phyloP scores from a whole-genome alignment of 2,888 invertebrate genomes.

The Nebria brevicollis region DNA sequence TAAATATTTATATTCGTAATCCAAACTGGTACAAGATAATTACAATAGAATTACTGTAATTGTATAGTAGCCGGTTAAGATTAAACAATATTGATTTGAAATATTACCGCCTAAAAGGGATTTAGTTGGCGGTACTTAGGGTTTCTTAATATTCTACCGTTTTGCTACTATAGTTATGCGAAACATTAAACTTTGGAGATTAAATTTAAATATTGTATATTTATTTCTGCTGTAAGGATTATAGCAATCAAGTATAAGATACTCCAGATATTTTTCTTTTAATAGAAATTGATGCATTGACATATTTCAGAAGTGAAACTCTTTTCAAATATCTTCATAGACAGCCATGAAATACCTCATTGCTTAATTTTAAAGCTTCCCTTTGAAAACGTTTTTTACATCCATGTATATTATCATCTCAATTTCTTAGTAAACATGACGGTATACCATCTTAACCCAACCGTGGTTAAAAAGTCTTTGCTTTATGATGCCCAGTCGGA shows the following conservation, averaged over 20 bases:
- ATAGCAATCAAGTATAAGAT: no score
- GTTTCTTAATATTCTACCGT: slow-evolving; percentile 14
- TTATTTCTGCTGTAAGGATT: no score
- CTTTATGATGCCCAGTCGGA: neutral
- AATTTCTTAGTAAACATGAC: neutral
- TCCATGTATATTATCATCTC: neutral
- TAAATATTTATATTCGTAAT: slow-evolving; percentile 30
- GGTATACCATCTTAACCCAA: neutral
- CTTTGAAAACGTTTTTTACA: no score
- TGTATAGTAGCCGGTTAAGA: slow-evolving; percentile 28
- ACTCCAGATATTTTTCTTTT: no score
- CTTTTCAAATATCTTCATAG: no score
- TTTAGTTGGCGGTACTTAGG: neutral
- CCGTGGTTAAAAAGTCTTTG: neutral
- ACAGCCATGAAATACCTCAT: no score
- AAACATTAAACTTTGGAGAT: neutral
- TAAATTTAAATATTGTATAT: neutral
- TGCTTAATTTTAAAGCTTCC: no score
- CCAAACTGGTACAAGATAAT: slow-evolving; percentile 5
- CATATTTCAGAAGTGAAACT: no score
- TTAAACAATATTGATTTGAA: slow-evolving; percentile 20
- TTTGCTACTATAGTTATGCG: slow-evolving; percentile 5
- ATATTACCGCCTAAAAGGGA: neutral
- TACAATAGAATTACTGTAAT: slow-evolving; percentile 29
- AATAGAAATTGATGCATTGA: no score